Percentiles rank a stretch among this genome's conserved stretches.
Conservation (phyloP, 2,888 invertebrate species). For the Gisinianus flammeolus region DNA sequence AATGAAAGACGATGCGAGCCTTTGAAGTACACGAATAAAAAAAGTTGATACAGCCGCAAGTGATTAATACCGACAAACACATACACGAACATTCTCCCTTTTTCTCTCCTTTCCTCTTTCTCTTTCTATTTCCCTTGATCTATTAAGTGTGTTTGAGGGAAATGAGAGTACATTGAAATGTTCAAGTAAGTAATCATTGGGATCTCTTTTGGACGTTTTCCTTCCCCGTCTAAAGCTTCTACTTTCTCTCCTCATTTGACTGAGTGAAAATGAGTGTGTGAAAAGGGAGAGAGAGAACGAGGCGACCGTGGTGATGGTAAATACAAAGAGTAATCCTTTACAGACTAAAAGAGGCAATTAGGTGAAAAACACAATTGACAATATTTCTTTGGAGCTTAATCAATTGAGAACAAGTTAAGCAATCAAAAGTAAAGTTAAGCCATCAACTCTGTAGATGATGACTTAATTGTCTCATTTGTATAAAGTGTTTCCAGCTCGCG, state of each 20-base stretch:
- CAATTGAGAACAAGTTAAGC: slow-evolving; percentile 15
- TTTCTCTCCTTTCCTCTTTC: too few species aligned
- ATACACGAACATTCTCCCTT: too few species aligned
- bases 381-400: neutral
- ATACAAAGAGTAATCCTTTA: slow-evolving; percentile 3
- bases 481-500: too few species aligned
- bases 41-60: too few species aligned
- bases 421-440: slow-evolving; percentile 17
- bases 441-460: slow-evolving; percentile 14
- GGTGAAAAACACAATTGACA: slow-evolving; percentile 1
- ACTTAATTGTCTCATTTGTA: slow-evolving; percentile 25
- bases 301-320: neutral
- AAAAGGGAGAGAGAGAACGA: neutral
- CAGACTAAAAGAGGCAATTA: slow-evolving; percentile 1
- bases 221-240: too few species aligned
- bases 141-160: neutral
- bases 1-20: too few species aligned
- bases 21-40: too few species aligned
- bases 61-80: too few species aligned
- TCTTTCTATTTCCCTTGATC: too few species aligned
- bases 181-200: neutral
- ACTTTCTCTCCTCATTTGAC: too few species aligned
- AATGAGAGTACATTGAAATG: neutral
- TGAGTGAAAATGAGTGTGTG: neutral
- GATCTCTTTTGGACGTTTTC: too few species aligned